Percentiles rank a stretch among this genome's conserved stretches.
phyloP scores from a whole-genome alignment of 2,113 vertebrate genomes.

The Phasianus colchicus region DNA sequence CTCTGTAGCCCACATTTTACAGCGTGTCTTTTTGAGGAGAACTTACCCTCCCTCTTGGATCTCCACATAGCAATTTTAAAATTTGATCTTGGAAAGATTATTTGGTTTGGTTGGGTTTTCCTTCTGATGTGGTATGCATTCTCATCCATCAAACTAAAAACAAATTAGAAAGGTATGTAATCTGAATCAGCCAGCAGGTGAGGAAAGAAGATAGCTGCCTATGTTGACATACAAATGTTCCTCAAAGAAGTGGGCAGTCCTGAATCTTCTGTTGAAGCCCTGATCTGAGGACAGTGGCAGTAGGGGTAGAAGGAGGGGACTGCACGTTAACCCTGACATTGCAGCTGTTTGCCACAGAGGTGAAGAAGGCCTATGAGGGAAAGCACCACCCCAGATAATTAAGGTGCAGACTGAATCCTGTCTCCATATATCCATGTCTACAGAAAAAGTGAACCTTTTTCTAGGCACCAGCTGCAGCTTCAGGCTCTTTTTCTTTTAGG shows the following conservation, averaged over 20 bases:
- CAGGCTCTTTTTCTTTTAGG: neutral
- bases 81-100: neutral
- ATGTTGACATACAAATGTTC: neutral
- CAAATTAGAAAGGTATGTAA: neutral
- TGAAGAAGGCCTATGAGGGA: neutral
- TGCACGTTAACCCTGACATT: rapidly evolving
- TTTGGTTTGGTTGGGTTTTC: neutral
- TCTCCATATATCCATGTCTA: neutral
- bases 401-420: neutral
- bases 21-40: neutral
- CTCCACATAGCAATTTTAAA: neutral
- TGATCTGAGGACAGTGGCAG: neutral
- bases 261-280: neutral
- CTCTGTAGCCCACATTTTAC: neutral
- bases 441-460: neutral
- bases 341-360: neutral
- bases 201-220: neutral
- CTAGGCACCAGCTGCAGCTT: rapidly evolving
- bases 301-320: neutral
- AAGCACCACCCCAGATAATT: neutral
- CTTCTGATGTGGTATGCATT: neutral
- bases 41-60: neutral
- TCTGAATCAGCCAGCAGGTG: neutral
- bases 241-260: neutral
- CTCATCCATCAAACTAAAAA: neutral